Base-by-base conservation (phyloP, 92 coral and sea anemone species). In the Epizoanthus scotinus region DNA sequence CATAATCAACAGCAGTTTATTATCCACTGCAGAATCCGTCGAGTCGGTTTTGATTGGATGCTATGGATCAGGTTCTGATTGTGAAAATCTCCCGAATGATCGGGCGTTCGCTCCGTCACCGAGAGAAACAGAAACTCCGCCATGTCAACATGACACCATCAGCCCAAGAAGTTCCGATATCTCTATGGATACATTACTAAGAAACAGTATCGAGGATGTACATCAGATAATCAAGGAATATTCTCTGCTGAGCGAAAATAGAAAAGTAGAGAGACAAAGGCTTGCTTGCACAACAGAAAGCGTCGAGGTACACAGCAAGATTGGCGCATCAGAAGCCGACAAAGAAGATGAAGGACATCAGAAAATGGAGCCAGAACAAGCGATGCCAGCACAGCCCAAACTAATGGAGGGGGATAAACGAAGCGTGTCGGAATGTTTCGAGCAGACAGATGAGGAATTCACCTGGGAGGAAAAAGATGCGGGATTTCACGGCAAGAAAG, bases 31-130 rank as follows among this genome's bases (percentile, higher is more conserved):
- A 36, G 52, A 47, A 27, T 75, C 81, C 25, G 15, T 44, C 12
- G 81, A 75, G 67, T 75, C 69, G 15, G 34, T 58, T 42, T n/a
- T 75, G 58, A 53, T 75, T 21, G 22, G 20, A 21, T 36, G 81
- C 21, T 20, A 22, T 38, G 36, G 67, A 14, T 75, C 81, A 18
- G 36, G 61, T 25, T 36, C 61, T 58, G 40, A n/a, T n/a, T 34
- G 64, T 56, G 28, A 14, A 31, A 56, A 52, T 31, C 20, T 56
- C 6, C 14, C 52, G 13, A 18, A 15, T n/a, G n/a, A n/a, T n/a
- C n/a, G n/a, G n/a, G n/a, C n/a, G n/a, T n/a, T n/a, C n/a, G n/a
- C n/a, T n/a, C n/a, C n/a, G n/a, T n/a, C n/a, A n/a, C n/a, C 67
- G 12, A 18, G 14, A 9, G 34, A 19, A 36, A 57, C 55, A 47